phyloP scores from a whole-genome alignment of 2,888 invertebrate species.

The Pseudococcus longispinus region DNA sequence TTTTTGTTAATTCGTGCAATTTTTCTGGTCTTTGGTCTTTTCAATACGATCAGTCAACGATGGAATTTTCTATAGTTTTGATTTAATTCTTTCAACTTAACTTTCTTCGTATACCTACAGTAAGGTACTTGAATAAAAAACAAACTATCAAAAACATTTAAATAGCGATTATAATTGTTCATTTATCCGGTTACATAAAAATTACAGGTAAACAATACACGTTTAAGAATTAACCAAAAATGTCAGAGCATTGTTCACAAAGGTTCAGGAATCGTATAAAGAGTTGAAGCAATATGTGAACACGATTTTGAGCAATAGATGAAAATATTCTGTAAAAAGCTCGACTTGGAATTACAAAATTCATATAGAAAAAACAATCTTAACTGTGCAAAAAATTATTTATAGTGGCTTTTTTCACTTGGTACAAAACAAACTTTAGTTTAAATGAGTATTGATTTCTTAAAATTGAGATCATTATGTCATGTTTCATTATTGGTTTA shows the following conservation, averaged over 20 bases:
- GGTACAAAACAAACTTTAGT: neutral
- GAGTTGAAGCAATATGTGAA: neutral
- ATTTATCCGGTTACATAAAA: conserved; percentile 26
- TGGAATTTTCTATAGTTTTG: too few relatives aligned
- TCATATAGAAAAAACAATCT: neutral
- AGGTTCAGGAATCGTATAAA: neutral
- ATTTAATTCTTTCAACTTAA: too few relatives aligned
- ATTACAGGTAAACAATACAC: neutral
- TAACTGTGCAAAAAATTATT: conserved; percentile 12
- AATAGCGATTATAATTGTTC: conserved; percentile 24
- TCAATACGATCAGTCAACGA: too few relatives aligned
- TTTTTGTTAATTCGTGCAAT: too few relatives aligned
- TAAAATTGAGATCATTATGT: conserved; percentile 33
- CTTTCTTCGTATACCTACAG: too few relatives aligned
- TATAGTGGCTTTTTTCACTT: neutral
- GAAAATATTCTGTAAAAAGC: conserved; percentile 13
- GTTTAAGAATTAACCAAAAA: neutral
- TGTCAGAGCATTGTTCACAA: conserved; percentile 27
- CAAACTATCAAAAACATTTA: neutral
- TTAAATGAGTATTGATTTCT: conserved; percentile 21
- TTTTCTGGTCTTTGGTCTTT: too few relatives aligned
- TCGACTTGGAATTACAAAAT: conserved; percentile 5
- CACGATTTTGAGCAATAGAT: conserved; percentile 37
- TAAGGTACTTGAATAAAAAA: neutral
- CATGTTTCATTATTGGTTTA: conserved; percentile 5